Evolutionary conservation across 2,888 invertebrate genomes (phyloP), one percentile per base, ranked within the genome.

Genomic region (Netelia inedita): DNA sequence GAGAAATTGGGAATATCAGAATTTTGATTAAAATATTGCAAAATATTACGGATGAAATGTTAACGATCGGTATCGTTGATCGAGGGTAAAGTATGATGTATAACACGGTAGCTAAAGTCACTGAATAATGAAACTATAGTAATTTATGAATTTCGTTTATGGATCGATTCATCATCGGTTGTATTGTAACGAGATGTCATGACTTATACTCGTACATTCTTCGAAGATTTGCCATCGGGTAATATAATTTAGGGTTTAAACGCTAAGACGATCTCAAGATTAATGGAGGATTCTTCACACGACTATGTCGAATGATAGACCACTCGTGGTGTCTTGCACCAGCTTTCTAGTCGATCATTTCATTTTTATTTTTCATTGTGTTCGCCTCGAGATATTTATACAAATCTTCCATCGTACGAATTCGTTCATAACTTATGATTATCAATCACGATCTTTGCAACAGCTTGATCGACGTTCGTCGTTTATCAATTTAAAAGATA

Each of bases 331-430:
- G 50, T 50, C 21, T 14, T 71, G 9, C 28, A 28, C 19, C 57
- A 72, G 59, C 73, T 73, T 73, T 73, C 73, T 73, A 61, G 21
- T 16, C n/a, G 43, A 16, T 46, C 21, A 28, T 46, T 61, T 73
- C 43, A 3, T 46, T 21, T 23, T 6, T 35, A n/a, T 35, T n/a
- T 69, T 14, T 53, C n/a, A 23, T 19, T 19, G 59, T 55, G 8
- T 57, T 10, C 19, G 61, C 73, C 73, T 23, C 19, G 57, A 73
- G 61, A 59, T 43, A 73, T 46, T 3, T 16, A 57, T 55, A 16
- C 16, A 61, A 61, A 16, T 16, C 55, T 57, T 41, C 28, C 14
- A 61, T 73, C 43, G 73, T 59, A 23, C 23, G 23, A n/a, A n/a
- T 61, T 73, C 8, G 11, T 23, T 9, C 21, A 11, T 59, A 55